These are phyloP conservation scores for Coregonus ussuriensis DNA, from an alignment of 2,797 vertebrate species.

Conservation along the genomic window DNA sequence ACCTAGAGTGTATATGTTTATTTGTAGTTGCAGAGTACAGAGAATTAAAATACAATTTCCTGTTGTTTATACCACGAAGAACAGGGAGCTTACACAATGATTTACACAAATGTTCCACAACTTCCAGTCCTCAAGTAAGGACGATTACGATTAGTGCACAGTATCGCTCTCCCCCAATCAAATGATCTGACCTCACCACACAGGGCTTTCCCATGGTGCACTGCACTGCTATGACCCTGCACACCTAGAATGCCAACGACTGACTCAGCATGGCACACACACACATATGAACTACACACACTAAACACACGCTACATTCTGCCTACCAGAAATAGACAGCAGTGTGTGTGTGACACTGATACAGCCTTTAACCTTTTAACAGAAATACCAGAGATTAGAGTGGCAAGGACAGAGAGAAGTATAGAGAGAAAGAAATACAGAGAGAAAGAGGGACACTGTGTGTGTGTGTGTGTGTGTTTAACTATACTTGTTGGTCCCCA, in stretches of 20 bases:
- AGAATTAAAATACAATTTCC: background rate
- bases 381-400: constrained; percentile 72
- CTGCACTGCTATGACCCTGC: background rate
- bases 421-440: constrained; percentile 13
- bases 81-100: background rate
- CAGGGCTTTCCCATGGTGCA: background rate
- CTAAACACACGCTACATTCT: constrained; percentile 1
- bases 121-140: background rate
- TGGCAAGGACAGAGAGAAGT: constrained; percentile 30
- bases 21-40: background rate
- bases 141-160: background rate
- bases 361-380: constrained; percentile 76
- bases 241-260: background rate
- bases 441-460: constrained; percentile 21
- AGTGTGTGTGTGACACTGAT: constrained; percentile 60
- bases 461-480: background rate
- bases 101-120: background rate
- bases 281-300: background rate
- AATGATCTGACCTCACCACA: background rate
- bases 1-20: background rate
- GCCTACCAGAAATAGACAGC: constrained; percentile 43
- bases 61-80: background rate
- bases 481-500: too few species aligned
- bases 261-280: background rate
- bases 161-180: background rate